Base-by-base conservation (phyloP, 1,140 invertebrate genomes). In the Lasaia peninsularis region DNA sequence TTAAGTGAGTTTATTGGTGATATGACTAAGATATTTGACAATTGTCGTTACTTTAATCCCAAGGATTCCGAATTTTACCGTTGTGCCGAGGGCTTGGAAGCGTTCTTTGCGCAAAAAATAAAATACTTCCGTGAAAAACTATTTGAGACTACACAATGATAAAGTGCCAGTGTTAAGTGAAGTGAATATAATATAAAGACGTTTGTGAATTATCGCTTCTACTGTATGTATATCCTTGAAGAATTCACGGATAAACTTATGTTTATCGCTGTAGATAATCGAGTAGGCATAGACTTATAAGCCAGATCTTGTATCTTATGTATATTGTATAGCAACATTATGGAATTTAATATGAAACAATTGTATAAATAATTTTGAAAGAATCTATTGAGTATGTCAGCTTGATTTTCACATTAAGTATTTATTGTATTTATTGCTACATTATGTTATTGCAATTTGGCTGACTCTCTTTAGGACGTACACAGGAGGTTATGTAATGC, bases 21-120 rank as follows among this genome's bases (percentile, higher is more conserved):
- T 81, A 97, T 99, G 92, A 98, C 96, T 35, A 98, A 98, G 84
- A 98, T 99, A 75, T 99, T 99, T 90, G 98, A 99, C 87, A 99
- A 99, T 88, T 99, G 98, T 92, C 94, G 97, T 55, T 97, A 97
- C 72, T 99, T 98, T 86, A 99, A 99, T 91, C 95, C 97, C 28
- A 95, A 95, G 75, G 97, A 98, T 80, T 97, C 97, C 12, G 95
- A 96, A 48, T 98, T 99, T 86, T 98, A 95, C 86, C 96, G 97
- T 71, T 98, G 97, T 91, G 98, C 98, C 4, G 96, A 98, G 83
- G 94, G 95, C 21, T 89, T 99, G 32, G 98, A 99, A 90, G 94
- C 94, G n/a, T 99, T 95, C 82, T 99, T 99, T 92, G 96, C 97
- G 75, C 95, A 95, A 86, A 96, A 96, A 91, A 95, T 97, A 54